Conservation (phyloP, 2,113 vertebrate genomes). For the Pycnonotus jocosus region DNA sequence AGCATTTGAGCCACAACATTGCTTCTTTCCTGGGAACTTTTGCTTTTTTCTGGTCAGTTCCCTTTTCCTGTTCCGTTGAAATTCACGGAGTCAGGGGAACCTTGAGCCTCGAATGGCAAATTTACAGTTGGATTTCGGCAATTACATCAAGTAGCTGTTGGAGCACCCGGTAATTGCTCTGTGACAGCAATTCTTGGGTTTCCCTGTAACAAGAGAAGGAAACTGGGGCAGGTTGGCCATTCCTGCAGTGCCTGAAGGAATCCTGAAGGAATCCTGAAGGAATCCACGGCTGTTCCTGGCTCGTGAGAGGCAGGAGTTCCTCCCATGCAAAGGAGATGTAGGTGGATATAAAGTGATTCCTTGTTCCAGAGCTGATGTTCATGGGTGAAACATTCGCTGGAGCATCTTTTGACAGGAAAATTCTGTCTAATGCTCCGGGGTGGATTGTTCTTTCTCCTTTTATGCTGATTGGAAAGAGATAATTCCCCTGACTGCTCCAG, state of each 20-base stretch:
- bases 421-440: background rate
- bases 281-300: background rate
- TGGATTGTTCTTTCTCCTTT: background rate
- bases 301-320: background rate
- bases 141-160: background rate
- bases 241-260: background rate
- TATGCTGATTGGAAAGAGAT: background rate
- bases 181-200: background rate
- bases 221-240: background rate
- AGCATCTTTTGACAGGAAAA: background rate
- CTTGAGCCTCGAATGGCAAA: rapidly evolving
- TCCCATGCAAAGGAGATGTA: background rate
- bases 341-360: background rate
- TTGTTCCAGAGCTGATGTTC: background rate
- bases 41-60: background rate
- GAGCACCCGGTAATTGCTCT: background rate
- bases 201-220: background rate
- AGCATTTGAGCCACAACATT: background rate
- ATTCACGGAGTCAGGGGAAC: rapidly evolving
- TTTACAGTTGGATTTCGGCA: background rate
- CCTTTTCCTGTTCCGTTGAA: background rate
- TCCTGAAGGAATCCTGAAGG: background rate
- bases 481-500: background rate
- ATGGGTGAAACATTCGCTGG: rapidly evolving
- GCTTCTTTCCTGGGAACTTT: background rate